These are phyloP conservation scores for Tretioscincus oriximinensis DNA, from an alignment of 2,113 vertebrate species.

Conservation along the genomic window DNA sequence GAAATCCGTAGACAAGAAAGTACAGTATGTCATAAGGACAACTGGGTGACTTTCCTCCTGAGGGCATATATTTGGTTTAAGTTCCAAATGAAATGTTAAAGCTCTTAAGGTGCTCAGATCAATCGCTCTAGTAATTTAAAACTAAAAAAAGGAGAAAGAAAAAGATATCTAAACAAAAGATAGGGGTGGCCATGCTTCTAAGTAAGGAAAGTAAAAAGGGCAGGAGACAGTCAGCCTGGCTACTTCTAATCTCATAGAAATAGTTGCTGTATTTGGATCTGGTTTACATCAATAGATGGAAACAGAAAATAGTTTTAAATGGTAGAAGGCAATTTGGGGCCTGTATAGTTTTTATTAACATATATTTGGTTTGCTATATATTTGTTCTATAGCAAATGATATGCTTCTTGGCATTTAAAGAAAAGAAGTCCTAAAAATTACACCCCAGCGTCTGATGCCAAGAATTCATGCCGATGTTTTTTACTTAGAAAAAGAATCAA, in stretches of 20 bases:
- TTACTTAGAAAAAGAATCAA: conserved; percentile 8
- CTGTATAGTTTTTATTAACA: conserved; percentile 16
- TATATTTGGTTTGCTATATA: not conserved
- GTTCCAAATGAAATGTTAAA: conserved; percentile 87
- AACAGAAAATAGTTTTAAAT: conserved; percentile 19
- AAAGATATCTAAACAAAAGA: conserved; percentile 89
- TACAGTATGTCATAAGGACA: conserved; percentile 50
- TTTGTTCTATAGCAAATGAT: fast-evolving
- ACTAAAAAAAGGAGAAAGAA: conserved; percentile 81
- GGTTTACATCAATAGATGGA: conserved; percentile 74
- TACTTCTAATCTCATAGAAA: conserved; percentile 89
- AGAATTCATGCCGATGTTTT: not conserved
- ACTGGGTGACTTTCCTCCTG: conserved; percentile 79
- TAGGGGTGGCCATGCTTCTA: conserved; percentile 71
- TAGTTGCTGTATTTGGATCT: conserved; percentile 80
- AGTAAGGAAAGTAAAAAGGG: conserved; percentile 52
- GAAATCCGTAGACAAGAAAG: not conserved
- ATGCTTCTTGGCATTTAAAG: not conserved
- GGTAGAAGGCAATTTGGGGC: not conserved
- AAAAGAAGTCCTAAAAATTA: not conserved
- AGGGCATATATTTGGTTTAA: conserved; percentile 88
- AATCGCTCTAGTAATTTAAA: conserved; percentile 95
- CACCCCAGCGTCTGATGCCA: not conserved
- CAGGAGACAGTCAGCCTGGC: conserved; percentile 97
- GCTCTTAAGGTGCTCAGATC: conserved; percentile 91